These are phyloP conservation scores for Linepithema humile DNA, from an alignment of 1,140 invertebrate species.

Conservation along the genomic window DNA sequence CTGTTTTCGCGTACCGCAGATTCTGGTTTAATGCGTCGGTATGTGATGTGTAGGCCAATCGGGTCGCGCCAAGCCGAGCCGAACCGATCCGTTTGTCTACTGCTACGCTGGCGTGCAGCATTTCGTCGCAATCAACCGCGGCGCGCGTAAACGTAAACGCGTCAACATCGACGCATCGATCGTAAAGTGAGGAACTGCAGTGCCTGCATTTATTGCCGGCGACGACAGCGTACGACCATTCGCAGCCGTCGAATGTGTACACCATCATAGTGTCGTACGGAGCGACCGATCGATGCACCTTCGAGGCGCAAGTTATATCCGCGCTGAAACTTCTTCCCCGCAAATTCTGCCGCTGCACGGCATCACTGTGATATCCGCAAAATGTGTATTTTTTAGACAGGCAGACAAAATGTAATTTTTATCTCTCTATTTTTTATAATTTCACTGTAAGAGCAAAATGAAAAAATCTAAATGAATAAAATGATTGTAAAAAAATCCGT, in stretches of 20 bases:
- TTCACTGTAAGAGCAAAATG: not conserved
- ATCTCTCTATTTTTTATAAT: not conserved
- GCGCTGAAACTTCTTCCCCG: too few relatives aligned
- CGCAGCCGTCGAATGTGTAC: conserved; percentile 15
- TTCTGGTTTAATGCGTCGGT: conserved; percentile 24
- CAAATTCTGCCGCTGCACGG: too few relatives aligned
- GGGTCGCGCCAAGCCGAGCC: not conserved
- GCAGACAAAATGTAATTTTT: too few relatives aligned
- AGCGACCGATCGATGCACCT: too few relatives aligned
- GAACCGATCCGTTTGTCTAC: conserved; percentile 6
- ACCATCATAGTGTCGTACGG: not conserved
- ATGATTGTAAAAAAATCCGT: not conserved
- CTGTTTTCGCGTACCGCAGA: not conserved
- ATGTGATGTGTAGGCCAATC: not conserved
- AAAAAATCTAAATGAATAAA: not conserved
- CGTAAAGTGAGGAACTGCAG: conserved; percentile 45
- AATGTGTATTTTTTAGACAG: too few relatives aligned
- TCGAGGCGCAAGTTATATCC: too few relatives aligned
- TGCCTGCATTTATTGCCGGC: conserved; percentile 46
- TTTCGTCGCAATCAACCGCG: conserved; percentile 27
- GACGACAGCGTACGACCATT: conserved; percentile 22
- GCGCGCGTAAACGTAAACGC: not conserved
- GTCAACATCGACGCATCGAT: conserved; percentile 30
- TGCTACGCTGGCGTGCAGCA: conserved; percentile 4
- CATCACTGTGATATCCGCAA: too few relatives aligned